Evolutionary conservation across 2,113 vertebrate species (phyloP).

Genomic region (Pangasianodon hypophthalmus): DNA sequence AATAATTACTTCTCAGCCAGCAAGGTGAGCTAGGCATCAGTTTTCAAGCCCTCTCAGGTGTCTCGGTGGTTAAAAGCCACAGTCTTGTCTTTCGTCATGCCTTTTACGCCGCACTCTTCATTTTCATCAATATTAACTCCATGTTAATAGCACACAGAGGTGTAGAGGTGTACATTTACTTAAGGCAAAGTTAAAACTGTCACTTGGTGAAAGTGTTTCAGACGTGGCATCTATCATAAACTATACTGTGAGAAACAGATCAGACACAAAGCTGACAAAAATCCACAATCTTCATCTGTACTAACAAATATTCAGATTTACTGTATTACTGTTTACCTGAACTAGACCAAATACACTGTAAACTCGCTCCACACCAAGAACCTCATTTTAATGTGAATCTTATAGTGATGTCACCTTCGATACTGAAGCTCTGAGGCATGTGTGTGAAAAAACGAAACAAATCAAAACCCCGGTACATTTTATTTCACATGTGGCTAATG

Average conservation of each 20-base stretch:
- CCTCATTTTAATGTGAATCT: neutral
- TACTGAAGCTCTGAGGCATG: neutral
- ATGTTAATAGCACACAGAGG: too few relatives aligned
- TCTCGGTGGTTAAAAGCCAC: neutral
- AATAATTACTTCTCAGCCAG: slow-evolving; percentile 16
- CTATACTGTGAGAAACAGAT: neutral
- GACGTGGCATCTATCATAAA: neutral
- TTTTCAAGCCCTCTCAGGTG: slow-evolving; percentile 15
- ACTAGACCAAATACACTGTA: neutral
- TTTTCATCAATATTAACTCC: slow-evolving; percentile 6
- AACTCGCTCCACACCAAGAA: neutral
- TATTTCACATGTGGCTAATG: neutral
- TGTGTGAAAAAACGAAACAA: neutral
- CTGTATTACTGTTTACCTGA: neutral
- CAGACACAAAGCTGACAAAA: neutral
- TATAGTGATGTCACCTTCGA: neutral
- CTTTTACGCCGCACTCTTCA: neutral
- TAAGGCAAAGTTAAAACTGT: neutral
- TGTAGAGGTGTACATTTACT: neutral
- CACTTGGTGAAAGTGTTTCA: slow-evolving; percentile 8
- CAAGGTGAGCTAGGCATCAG: neutral
- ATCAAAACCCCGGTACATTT: neutral
- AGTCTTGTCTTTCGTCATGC: slow-evolving; percentile 16
- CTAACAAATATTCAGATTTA: neutral
- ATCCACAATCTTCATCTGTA: neutral